These are phyloP conservation scores for Leptinotarsa juncta DNA, from an alignment of 2,888 invertebrate species.

Conservation along the genomic window DNA sequence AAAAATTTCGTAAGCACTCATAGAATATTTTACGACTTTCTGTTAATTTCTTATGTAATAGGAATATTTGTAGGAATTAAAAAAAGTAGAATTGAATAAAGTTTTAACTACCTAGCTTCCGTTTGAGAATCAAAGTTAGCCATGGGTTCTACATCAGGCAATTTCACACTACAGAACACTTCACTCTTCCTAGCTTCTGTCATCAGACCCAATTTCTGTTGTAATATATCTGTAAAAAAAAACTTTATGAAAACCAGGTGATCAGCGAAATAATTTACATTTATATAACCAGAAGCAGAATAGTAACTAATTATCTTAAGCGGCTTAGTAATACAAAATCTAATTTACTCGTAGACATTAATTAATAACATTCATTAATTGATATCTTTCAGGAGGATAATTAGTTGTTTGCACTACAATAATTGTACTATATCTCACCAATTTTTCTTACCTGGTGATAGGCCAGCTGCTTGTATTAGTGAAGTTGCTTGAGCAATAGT, in stretches of 20 bases:
- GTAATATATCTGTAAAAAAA: constrained; percentile 41
- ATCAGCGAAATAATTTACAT: background rate
- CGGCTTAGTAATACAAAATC: too few species aligned
- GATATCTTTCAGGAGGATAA: background rate
- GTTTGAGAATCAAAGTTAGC: constrained; percentile 76
- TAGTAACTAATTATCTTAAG: too few species aligned
- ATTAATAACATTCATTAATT: too few species aligned
- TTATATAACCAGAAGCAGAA: too few species aligned
- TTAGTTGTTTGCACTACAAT: background rate
- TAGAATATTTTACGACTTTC: too few species aligned
- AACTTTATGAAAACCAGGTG: background rate
- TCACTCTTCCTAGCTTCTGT: constrained; percentile 42
- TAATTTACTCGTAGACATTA: too few species aligned
- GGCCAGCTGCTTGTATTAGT: constrained; percentile 75
- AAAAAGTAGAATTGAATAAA: constrained; percentile 2
- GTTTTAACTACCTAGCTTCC: constrained; percentile 69
- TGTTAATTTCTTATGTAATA: too few species aligned
- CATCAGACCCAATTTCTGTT: constrained; percentile 44
- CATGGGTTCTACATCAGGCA: constrained; percentile 79
- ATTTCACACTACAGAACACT: constrained; percentile 73
- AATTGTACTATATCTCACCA: background rate
- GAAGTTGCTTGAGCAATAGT: constrained; percentile 84
- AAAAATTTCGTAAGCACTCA: too few species aligned
- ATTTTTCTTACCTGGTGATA: constrained; percentile 57
- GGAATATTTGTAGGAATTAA: background rate